Evolutionary conservation across 37 sponge, comb jelly and placozoan genomes (phyloP).

Genomic region (Petrosia ficiformis): DNA sequence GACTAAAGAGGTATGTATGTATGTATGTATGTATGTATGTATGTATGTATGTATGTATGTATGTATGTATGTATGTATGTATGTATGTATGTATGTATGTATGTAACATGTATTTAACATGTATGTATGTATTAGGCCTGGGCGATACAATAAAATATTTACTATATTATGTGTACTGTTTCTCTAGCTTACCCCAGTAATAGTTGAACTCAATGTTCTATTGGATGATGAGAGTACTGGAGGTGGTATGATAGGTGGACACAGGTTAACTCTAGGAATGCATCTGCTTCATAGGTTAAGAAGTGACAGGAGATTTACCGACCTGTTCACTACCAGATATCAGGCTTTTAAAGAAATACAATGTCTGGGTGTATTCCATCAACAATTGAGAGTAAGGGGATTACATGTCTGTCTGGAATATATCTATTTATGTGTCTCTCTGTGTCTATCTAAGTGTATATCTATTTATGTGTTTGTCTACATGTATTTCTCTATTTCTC

Average conservation of each 20-base stretch:
- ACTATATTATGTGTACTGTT: not conserved
- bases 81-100: too few species aligned
- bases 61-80: too few species aligned
- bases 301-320: slow-evolving; percentile 44
- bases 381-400: slow-evolving; percentile 13
- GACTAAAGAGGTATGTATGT: slow-evolving; percentile 18
- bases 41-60: too few species aligned
- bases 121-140: not conserved
- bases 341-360: not conserved
- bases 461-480: not conserved
- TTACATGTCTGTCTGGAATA: too few species aligned
- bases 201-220: slow-evolving; percentile 24
- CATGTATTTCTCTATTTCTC: too few species aligned
- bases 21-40: too few species aligned
- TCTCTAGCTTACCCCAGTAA: slow-evolving; percentile 2
- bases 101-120: not conserved
- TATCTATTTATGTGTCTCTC: too few species aligned
- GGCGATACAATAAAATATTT: not conserved
- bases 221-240: slow-evolving; percentile 56
- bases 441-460: not conserved
- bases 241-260: slow-evolving; percentile 65
- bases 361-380: slow-evolving; percentile 36
- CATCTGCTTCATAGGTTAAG: slow-evolving; percentile 55
- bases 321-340: slow-evolving; percentile 34
- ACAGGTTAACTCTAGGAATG: slow-evolving; percentile 53